These are phyloP conservation scores for Macrochelys suwanniensis DNA, from an alignment of 2,797 vertebrate genomes.

Conservation along the genomic window DNA sequence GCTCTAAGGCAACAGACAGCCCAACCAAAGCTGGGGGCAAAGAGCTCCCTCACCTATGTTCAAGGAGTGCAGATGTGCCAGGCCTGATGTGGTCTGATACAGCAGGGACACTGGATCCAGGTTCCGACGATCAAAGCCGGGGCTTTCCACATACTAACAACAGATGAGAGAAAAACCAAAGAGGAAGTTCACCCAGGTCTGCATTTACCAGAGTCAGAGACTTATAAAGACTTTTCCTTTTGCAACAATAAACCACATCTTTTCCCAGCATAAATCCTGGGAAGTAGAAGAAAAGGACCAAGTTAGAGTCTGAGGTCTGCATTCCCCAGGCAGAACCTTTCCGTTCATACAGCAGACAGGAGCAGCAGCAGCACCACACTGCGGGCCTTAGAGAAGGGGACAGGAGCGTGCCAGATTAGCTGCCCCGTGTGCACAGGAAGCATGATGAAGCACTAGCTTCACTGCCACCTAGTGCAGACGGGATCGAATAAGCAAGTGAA, in stretches of 20 bases:
- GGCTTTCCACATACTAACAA: constrained; percentile 91
- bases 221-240: not conserved
- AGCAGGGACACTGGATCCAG: constrained; percentile 87
- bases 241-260: not conserved
- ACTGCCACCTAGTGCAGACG: too few species aligned
- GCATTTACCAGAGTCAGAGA: not conserved
- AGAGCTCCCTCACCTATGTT: constrained; percentile 86
- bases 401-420: not conserved
- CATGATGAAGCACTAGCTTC: not conserved
- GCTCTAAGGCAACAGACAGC: not conserved
- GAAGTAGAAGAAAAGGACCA: not conserved
- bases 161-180: not conserved
- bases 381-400: not conserved
- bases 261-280: not conserved
- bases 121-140: constrained; percentile 67
- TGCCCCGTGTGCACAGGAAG: not conserved
- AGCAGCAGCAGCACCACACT: not conserved
- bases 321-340: not conserved
- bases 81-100: constrained; percentile 91
- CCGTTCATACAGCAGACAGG: not conserved
- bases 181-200: not conserved
- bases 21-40: fast-evolving
- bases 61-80: constrained; percentile 94
- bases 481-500: fast-evolving
- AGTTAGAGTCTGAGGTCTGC: not conserved